Conservation (phyloP, 2,113 vertebrate genomes). For the Cyprinodon variegatus region DNA sequence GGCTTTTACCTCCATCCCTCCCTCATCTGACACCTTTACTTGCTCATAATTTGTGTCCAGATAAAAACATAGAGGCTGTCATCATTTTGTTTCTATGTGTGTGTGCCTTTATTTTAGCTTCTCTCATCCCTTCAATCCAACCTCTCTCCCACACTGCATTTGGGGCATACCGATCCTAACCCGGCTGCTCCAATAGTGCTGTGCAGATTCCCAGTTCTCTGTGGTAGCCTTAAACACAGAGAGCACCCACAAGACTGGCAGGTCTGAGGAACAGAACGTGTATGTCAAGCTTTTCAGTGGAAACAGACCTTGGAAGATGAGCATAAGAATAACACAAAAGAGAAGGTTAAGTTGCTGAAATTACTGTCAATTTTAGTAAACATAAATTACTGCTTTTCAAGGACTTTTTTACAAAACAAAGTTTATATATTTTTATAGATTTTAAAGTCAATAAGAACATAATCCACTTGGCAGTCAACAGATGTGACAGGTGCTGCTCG, state of each 20-base stretch:
- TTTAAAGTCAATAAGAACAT: background rate
- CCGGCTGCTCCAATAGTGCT: slow-evolving; percentile 9
- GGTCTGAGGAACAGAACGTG: background rate
- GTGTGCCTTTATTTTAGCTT: background rate
- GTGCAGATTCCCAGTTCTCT: slow-evolving; percentile 8
- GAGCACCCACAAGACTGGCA: background rate
- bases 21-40: background rate
- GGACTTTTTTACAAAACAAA: background rate
- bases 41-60: background rate
- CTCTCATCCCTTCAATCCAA: slow-evolving; percentile 9
- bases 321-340: background rate
- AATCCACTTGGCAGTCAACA: background rate
- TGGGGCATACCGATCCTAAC: slow-evolving; percentile 25
- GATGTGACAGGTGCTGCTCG: background rate
- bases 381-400: background rate
- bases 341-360: background rate
- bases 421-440: background rate
- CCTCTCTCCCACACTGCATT: background rate
- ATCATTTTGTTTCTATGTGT: background rate
- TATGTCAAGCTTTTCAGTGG: background rate
- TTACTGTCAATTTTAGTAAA: background rate
- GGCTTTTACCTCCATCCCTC: background rate
- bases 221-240: slow-evolving; percentile 17
- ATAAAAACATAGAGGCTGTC: background rate
- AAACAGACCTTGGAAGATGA: background rate